phyloP scores from a whole-genome alignment of 2,113 vertebrate species.

The Atlantisia rogersi region DNA sequence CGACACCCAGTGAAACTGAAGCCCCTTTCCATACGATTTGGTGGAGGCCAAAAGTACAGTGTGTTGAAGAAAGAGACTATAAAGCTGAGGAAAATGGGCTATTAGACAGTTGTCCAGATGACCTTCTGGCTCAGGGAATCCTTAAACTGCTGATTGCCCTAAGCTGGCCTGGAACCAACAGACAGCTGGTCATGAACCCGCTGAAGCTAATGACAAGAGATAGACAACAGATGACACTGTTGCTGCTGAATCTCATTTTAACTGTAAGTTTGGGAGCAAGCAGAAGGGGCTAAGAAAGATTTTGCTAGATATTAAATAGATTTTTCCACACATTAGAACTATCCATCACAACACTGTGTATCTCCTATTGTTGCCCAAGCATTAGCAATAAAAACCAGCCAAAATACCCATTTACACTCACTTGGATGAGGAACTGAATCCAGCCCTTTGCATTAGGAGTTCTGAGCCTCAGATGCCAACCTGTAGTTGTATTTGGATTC shows the following conservation, averaged over 20 bases:
- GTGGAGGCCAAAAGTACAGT: neutral
- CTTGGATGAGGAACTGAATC: neutral
- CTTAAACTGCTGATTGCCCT: neutral
- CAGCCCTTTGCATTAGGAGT: neutral
- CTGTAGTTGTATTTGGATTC: neutral
- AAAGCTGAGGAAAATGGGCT: neutral
- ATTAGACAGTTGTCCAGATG: neutral
- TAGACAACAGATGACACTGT: neutral
- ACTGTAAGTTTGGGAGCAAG: neutral
- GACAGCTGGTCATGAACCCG: neutral
- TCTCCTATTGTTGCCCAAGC: neutral
- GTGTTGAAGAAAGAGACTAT: neutral
- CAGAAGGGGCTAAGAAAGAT: neutral
- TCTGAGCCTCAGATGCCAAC: neutral
- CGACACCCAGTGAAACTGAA: neutral
- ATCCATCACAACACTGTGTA: rapidly evolving
- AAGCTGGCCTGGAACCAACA: neutral
- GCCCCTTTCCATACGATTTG: neutral
- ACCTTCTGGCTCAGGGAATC: neutral
- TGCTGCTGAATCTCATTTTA: neutral
- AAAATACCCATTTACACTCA: neutral
- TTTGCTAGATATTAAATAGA: neutral
- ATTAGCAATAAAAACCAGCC: neutral
- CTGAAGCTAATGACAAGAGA: neutral
- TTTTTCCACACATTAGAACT: neutral